Evolutionary conservation across 2,113 vertebrate species (phyloP), one percentile per base, ranked within the genome.

Genomic region (Forbesichthys papilliferus): DNA sequence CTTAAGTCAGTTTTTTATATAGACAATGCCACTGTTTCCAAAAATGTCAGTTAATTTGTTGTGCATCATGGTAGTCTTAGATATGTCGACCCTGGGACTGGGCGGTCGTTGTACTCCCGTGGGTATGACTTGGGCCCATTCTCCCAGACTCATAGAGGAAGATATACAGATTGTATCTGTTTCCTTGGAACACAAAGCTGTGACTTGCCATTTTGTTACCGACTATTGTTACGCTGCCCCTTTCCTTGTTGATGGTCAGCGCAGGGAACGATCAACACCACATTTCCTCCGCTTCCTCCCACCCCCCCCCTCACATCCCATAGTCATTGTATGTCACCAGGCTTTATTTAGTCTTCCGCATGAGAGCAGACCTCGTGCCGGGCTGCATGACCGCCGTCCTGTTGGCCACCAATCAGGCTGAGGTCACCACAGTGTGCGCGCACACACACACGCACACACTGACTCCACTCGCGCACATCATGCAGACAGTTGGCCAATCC

Each of bases 161-260:
- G 82, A 75, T 71, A 86, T 89, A 69, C 62, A 88, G 84, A 88
- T 89, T n/a, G 1, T 89, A 90, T 90, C 89, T 18, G 83, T 69
- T 90, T 89, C 87, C 89, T 90, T 73, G 66, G 60, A 87, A 71
- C 81, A 80, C 49, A 51, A 55, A 27, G 27, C 60, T n/a, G 20
- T 74, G 74, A 71, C 64, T 74, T 73, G 81, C 77, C 58, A 75
- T 76, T 64, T 77, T 51, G 64, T 68, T 79, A 71, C 71, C 33
- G 56, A 48, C 51, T 46, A 79, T 86, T 86, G 87, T 86, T 78
- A 16, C 64, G 6, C 48, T 63, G 64, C 18, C 65, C 80, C 68
- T 84, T 84, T 87, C 79, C 80, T 77, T 75, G 70, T 83, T 85
- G 84, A 84, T 69, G 70, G 81, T 71, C 81, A 60, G 16, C 73